Evolutionary conservation across 2,888 invertebrate genomes (phyloP).

Genomic region (Aspidiotus rigidus): DNA sequence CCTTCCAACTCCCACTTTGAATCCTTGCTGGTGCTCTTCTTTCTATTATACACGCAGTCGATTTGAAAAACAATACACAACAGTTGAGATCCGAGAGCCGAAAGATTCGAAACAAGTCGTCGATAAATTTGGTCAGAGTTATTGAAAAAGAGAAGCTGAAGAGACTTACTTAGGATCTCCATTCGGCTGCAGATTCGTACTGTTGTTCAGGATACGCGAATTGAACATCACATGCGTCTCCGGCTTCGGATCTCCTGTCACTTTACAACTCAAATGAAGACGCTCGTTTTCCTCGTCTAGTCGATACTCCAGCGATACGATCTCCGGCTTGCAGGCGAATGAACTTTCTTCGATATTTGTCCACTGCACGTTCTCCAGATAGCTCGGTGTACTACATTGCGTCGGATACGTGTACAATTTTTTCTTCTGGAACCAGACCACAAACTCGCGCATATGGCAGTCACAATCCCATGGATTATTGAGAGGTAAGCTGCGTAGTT

Average conservation of each 20-base stretch:
- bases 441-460: slow-evolving; percentile 68
- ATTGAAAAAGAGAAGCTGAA: no score
- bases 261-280: slow-evolving; percentile 64
- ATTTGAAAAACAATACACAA: no score
- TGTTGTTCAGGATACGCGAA: slow-evolving; percentile 48
- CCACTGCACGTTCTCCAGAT: slow-evolving; percentile 63
- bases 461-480: slow-evolving; percentile 85
- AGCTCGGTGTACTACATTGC: slow-evolving; percentile 60
- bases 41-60: no score
- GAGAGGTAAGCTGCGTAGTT: slow-evolving; percentile 58
- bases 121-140: no score
- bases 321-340: slow-evolving; percentile 74
- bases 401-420: slow-evolving; percentile 68
- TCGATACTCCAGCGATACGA: slow-evolving; percentile 52
- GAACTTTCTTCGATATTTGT: slow-evolving; percentile 49
- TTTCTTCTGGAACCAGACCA: slow-evolving; percentile 53
- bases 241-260: slow-evolving; percentile 65
- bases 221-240: slow-evolving; percentile 65
- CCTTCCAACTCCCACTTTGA: no score
- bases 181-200: slow-evolving; percentile 38
- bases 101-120: no score
- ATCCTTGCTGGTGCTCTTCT: no score
- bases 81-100: no score
- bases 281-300: slow-evolving; percentile 54
- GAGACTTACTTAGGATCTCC: slow-evolving; percentile 13